Evolutionary conservation across 2,888 invertebrate genomes (phyloP).

Genomic region (Lithophane ornitopus): DNA sequence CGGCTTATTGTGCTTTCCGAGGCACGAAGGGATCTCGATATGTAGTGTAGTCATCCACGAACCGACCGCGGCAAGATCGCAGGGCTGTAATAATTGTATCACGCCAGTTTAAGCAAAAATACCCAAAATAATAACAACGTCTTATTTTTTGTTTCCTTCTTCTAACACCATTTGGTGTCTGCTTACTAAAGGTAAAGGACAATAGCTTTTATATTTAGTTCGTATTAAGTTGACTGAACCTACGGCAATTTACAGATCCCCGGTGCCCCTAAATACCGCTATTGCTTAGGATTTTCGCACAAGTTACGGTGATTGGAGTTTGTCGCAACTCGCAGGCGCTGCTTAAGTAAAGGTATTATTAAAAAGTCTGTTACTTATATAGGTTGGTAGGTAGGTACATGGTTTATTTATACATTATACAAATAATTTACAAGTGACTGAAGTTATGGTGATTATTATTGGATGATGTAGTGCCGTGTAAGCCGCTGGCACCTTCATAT

Average conservation of each 20-base stretch:
- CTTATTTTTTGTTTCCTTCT: neutral
- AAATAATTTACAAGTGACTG: neutral
- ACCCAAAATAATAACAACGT: too few species aligned
- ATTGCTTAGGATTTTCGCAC: constrained; percentile 49
- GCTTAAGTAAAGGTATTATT: constrained; percentile 10
- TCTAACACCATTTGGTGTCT: neutral
- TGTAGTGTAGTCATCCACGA: too few species aligned
- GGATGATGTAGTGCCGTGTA: neutral
- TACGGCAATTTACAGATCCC: constrained; percentile 34
- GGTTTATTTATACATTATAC: neutral
- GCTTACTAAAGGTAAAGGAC: constrained; percentile 5
- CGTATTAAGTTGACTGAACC: constrained; percentile 25
- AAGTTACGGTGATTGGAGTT: constrained; percentile 48
- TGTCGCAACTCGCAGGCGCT: constrained; percentile 8
- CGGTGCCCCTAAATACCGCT: constrained; percentile 35
- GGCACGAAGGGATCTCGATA: too few species aligned
- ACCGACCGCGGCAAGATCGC: too few species aligned
- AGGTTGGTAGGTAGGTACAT: neutral
- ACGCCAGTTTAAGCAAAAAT: neutral
- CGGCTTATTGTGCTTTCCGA: too few species aligned
- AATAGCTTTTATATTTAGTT: constrained; percentile 29
- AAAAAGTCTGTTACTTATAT: constrained; percentile 9
- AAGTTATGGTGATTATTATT: neutral
- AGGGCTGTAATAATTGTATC: neutral
- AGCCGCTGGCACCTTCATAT: neutral